Evolutionary conservation across 2,888 invertebrate species (phyloP), one percentile per base, ranked within the genome.

Genomic region (Chymomyza fuscimana): DNA sequence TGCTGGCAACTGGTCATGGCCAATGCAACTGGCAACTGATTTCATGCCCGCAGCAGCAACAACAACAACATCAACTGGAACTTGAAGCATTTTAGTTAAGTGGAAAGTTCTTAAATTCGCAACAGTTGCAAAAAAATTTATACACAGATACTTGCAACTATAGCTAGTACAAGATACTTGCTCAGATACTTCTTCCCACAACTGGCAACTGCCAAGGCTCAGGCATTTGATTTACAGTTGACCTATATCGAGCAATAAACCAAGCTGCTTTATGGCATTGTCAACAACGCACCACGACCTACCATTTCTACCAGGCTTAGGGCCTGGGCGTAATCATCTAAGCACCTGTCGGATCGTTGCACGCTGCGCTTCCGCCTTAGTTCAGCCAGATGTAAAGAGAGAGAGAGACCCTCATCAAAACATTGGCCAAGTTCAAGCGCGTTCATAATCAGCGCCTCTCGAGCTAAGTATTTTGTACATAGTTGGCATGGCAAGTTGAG

Each of bases 391-490:
- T 3, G 4, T 3, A 25, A 3, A 32, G 32, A 5, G 32, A 64
- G 59, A 54, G 32, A 62, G 54, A 40, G 54, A 50, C 60, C 32
- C 36, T 40, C 64, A 70, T 32, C 67, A 67, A 40, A 58, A 40
- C 65, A 56, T 58, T 62, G 62, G 65, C 65, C 60, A 79, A 72
- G 76, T 79, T 76, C 79, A 79, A 73, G 80, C 84, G 79, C 84
- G 84, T 79, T 86, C 83, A 82, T 87, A 83, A 83, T 87, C 87
- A 83, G 87, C 73, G 82, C 58, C 15, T 15, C 58, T 10, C 7
- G 54, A 19, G 52, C 52, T 12, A 25, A 58, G 19, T 22, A 58
- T 58, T 58, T 58, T 58, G 58, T 58, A 32, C 32, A 32, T 32
- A 58, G 58, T 58, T 10, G 10, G 58, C 58, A 58, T 58, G 58